Percentiles rank a stretch among this genome's conserved stretches.
phyloP scores from a whole-genome alignment of 2,113 vertebrate genomes.

The Odontophorus gujanensis region DNA sequence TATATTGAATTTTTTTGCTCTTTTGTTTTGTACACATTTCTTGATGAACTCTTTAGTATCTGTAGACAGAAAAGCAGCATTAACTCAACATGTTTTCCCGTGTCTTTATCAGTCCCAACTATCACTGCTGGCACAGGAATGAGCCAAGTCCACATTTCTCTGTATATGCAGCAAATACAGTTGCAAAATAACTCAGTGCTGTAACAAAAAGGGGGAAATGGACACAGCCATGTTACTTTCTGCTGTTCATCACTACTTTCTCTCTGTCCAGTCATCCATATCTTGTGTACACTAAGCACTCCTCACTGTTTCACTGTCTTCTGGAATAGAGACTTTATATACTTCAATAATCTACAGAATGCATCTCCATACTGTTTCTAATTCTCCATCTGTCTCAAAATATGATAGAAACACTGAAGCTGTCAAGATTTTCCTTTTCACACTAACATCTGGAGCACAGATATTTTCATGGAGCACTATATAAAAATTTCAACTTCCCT shows the following conservation, averaged over 20 bases:
- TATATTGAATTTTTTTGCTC: conserved; percentile 68
- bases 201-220: not conserved
- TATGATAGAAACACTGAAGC: not conserved
- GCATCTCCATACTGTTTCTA: not conserved
- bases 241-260: not conserved
- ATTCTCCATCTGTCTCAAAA: not conserved
- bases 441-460: not conserved
- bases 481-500: not conserved
- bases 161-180: not conserved
- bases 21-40: conserved; percentile 63
- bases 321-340: not conserved
- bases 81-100: not conserved
- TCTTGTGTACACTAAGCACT: not conserved
- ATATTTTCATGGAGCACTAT: not conserved
- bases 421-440: not conserved
- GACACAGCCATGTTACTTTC: not conserved
- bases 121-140: not conserved
- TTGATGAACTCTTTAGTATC: conserved; percentile 78
- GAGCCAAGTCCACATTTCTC: not conserved
- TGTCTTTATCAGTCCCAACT: not conserved
- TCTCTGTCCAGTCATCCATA: not conserved
- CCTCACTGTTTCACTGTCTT: not conserved
- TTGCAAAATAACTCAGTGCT: not conserved
- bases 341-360: not conserved
- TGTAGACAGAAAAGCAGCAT: conserved; percentile 62